phyloP scores from a whole-genome alignment of 2,113 vertebrate species.

The Rhinichthys klamathensis region DNA sequence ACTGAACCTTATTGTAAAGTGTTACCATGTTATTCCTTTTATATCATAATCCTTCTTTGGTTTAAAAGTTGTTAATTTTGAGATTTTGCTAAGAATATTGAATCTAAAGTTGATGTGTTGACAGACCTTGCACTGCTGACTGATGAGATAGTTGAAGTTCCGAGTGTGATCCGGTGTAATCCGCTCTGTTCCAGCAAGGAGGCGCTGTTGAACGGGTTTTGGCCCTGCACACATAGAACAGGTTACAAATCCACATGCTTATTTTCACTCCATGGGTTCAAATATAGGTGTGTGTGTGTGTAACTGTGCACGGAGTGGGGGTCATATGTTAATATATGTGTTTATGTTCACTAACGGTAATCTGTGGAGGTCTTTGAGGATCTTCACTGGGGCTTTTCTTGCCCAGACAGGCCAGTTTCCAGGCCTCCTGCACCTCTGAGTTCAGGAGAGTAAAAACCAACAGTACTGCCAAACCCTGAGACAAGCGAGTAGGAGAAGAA shows the following conservation, averaged over 20 bases:
- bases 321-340: not conserved
- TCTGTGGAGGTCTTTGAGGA: conserved; percentile 78
- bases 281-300: not conserved
- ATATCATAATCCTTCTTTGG: not conserved
- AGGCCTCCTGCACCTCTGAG: conserved; percentile 89
- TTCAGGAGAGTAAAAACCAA: conserved; percentile 92
- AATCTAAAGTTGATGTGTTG: conserved; percentile 53
- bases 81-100: not conserved
- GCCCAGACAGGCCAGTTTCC: conserved; percentile 86
- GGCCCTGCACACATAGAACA: conserved; percentile 76
- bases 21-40: not conserved
- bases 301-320: not conserved
- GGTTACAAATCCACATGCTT: conserved; percentile 13
- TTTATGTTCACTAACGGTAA: conserved; percentile 68
- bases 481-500: conserved; percentile 8
- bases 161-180: conserved; percentile 96
- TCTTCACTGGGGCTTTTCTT: conserved; percentile 89
- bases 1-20: not conserved
- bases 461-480: conserved; percentile 87
- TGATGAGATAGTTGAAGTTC: conserved; percentile 94
- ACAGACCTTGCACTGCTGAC: conserved; percentile 95
- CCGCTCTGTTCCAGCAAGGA: conserved; percentile 96
- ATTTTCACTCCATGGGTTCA: conserved; percentile 10
- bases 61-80: not conserved
- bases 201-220: conserved; percentile 90